Evolutionary conservation across 2,113 vertebrate species (phyloP).

Genomic region (Lophotis ruficrista): DNA sequence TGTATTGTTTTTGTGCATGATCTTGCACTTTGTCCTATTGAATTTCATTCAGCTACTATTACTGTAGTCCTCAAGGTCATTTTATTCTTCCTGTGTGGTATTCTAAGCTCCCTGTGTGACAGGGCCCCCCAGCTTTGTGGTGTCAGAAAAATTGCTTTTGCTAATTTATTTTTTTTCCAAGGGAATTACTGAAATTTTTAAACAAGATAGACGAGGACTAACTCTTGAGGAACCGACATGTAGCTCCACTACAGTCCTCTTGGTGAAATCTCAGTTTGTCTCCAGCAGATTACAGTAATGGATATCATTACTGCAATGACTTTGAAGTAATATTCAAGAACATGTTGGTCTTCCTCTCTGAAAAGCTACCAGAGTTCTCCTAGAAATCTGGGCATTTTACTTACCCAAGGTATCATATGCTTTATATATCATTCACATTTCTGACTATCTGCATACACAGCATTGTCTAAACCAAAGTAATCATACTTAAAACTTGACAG

Average conservation of each 20-base stretch:
- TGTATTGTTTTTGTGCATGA: slow-evolving; percentile 24
- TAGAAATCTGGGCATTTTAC: background rate
- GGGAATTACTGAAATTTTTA: background rate
- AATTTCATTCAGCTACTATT: slow-evolving; percentile 48
- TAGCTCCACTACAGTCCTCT: background rate
- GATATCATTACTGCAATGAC: background rate
- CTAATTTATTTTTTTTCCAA: background rate
- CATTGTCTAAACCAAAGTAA: background rate
- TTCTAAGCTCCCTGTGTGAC: background rate
- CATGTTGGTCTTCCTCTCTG: background rate
- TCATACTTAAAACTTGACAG: background rate
- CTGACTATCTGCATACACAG: background rate
- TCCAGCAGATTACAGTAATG: background rate
- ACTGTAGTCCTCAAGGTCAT: slow-evolving; percentile 45
- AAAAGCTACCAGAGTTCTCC: background rate
- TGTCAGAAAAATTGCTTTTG: background rate
- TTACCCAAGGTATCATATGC: background rate
- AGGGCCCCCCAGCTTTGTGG: background rate
- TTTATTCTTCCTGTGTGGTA: background rate
- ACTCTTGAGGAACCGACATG: background rate
- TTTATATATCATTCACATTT: background rate
- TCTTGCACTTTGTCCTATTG: slow-evolving; percentile 55
- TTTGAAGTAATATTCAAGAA: background rate
- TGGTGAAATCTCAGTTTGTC: background rate
- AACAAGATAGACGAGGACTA: background rate